Evolutionary conservation across 2,113 vertebrate genomes (phyloP).

Genomic region (Ciconia stormi): DNA sequence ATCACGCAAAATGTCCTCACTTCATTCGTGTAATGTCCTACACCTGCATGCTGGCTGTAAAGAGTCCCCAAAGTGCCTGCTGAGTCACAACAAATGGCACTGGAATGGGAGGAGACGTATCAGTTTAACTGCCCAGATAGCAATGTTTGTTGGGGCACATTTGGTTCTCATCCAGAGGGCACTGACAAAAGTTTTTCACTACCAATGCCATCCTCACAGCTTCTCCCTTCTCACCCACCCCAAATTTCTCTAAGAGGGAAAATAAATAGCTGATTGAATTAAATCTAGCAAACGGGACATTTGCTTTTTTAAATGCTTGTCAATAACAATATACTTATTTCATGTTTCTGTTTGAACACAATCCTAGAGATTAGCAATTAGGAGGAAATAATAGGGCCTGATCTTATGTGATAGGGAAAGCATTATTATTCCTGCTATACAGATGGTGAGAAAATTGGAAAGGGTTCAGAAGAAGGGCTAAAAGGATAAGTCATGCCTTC

Average conservation of each 20-base stretch:
- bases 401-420: not conserved
- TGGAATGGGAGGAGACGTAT: not conserved
- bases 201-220: not conserved
- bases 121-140: conserved; percentile 4
- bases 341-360: not conserved
- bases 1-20: conserved; percentile 11
- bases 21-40: conserved; percentile 32
- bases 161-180: conserved; percentile 7
- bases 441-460: conserved; percentile 5
- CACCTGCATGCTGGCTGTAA: conserved; percentile 29
- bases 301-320: not conserved
- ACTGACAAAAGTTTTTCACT: not conserved
- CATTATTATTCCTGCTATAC: not conserved
- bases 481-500: conserved; percentile 24
- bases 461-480: not conserved
- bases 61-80: conserved; percentile 7
- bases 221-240: not conserved
- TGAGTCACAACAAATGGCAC: conserved; percentile 30
- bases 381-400: conserved; percentile 7
- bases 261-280: not conserved
- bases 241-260: not conserved
- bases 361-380: conserved; percentile 23
- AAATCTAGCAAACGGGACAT: not conserved
- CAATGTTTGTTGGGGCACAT: not conserved
- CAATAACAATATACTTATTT: not conserved